Base-by-base conservation (phyloP, 1,140 invertebrate species). In the Sitodiplosis mosellana region DNA sequence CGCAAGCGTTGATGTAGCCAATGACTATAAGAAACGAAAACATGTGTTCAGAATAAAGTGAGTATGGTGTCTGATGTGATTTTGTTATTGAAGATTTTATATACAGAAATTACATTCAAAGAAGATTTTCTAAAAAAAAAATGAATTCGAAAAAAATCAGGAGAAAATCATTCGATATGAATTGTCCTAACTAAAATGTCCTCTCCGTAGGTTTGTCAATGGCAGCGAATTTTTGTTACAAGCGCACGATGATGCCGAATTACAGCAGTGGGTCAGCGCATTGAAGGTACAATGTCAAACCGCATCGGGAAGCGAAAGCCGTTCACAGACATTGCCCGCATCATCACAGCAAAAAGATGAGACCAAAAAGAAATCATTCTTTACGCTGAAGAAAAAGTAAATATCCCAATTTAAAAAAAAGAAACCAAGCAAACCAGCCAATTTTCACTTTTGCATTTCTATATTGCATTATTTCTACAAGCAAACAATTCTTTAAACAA, bases 1-100 rank as follows among this genome's bases (percentile, higher is more conserved):
- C 43, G 87, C 87, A 46, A 73, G 71, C 38, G 82, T 86, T 49
- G 78, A 83, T 52, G 77, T 93, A 49, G 91, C 93, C 49, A 76
- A 76, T 54, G 93, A 99, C 72, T 98, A 99, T 68, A 92, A 86
- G 51, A 99, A 99, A 77, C 93, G 92, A 76, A 95, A 94, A 72
- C 81, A 96, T 68, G 94, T 99, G 54, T 92, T 98, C 74, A 78
- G 91, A 67, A 74, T 96, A 51, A 93, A 88, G 85, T 90, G 66
- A 71, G 77, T 71, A n/a, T n/a, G n/a, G n/a, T n/a, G n/a, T 44
- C 43, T 36, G 27, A 2, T 38, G 12, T 38, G 36, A 38, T 5
- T 38, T n/a, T 5, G 19, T 4, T n/a, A n/a, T n/a, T n/a, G n/a
- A n/a, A n/a, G n/a, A n/a, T n/a, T n/a, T n/a, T n/a, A n/a, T n/a